These are phyloP conservation scores for Corythaeola cristata DNA, from an alignment of 2,113 vertebrate genomes.

Conservation along the genomic window DNA sequence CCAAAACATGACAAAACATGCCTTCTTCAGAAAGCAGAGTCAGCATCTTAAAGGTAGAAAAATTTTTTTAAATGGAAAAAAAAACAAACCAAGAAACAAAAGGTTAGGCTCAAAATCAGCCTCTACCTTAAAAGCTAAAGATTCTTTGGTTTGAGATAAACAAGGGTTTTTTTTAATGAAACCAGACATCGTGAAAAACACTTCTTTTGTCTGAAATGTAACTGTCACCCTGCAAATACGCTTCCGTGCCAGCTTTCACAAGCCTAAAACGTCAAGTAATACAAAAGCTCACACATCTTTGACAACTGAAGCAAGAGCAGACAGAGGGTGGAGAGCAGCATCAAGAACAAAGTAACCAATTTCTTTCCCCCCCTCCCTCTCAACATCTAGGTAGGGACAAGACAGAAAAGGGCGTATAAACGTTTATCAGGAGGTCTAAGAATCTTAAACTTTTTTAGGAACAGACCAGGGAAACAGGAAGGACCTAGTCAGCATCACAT, in stretches of 20 bases:
- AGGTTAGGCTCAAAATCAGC: background rate
- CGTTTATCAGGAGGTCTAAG: background rate
- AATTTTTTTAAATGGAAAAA: background rate
- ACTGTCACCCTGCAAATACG: background rate
- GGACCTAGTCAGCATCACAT: background rate
- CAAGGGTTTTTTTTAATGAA: background rate
- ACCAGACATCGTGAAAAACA: background rate
- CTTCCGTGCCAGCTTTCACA: background rate
- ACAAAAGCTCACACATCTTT: background rate
- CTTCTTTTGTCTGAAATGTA: background rate
- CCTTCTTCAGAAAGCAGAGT: background rate
- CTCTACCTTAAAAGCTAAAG: background rate
- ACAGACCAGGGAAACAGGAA: background rate
- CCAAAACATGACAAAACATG: background rate
- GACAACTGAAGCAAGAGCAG: background rate
- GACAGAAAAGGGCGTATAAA: background rate
- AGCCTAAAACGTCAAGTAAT: background rate
- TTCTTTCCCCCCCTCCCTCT: rapidly evolving
- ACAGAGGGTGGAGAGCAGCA: background rate
- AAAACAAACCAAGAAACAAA: background rate
- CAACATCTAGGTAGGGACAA: background rate
- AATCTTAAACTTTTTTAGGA: background rate
- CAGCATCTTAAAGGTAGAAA: background rate
- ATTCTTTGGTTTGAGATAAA: background rate
- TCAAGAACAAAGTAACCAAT: background rate